Percentiles rank a stretch among this genome's conserved stretches.
phyloP scores from a whole-genome alignment of 1,140 invertebrate species.

The Radopholus similis region DNA sequence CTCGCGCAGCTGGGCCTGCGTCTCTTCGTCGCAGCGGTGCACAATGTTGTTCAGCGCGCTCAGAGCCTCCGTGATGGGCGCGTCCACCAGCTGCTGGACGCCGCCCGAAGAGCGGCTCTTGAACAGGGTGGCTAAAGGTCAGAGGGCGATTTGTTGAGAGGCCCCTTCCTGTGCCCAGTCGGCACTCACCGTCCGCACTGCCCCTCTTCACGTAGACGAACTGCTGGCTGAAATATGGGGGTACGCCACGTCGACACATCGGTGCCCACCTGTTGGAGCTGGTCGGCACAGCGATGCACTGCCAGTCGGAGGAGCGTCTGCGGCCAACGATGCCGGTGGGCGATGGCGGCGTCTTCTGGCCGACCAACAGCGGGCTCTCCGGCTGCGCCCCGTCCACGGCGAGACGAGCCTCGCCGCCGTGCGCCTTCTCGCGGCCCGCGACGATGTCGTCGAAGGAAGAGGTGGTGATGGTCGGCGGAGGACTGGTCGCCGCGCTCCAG shows the following conservation, averaged over 20 bases:
- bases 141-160: neutral
- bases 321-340: conserved; percentile 14
- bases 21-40: conserved; percentile 50
- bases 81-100: conserved; percentile 47
- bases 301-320: conserved; percentile 54
- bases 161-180: neutral
- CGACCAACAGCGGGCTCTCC: neutral
- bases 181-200: conserved; percentile 60
- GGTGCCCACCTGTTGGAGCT: conserved; percentile 38
- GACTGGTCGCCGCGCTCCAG: neutral
- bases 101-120: conserved; percentile 42
- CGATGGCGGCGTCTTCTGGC: neutral
- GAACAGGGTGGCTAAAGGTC: neutral
- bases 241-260: neutral
- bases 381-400: neutral
- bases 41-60: conserved; percentile 34
- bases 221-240: conserved; percentile 37
- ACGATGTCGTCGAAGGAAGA: neutral
- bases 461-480: neutral
- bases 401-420: neutral
- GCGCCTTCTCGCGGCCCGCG: neutral
- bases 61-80: conserved; percentile 48
- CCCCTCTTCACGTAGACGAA: conserved; percentile 59
- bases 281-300: conserved; percentile 58
- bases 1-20: conserved; percentile 45